A percentile compares a stretch with the other conserved stretches of the same genome.
Conservation (phyloP, 2,113 vertebrate species). For the Pluvianellus socialis region DNA sequence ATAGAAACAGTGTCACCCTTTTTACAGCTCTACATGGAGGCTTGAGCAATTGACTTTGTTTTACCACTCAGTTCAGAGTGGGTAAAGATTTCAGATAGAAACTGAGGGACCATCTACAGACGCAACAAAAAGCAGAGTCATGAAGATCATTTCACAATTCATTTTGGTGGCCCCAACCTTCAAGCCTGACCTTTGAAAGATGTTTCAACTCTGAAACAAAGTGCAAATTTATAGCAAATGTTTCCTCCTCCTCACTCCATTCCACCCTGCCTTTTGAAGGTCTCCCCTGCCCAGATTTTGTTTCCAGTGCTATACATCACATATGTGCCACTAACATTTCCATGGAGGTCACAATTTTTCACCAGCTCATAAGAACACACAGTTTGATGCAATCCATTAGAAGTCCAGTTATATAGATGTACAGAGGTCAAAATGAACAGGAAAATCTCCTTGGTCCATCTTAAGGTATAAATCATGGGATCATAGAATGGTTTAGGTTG, state of each 20-base stretch:
- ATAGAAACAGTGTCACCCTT: background rate
- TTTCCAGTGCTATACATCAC: background rate
- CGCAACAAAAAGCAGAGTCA: background rate
- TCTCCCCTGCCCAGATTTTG: background rate
- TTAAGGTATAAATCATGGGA: background rate
- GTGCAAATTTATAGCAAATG: background rate
- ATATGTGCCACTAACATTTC: background rate
- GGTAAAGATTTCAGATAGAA: background rate
- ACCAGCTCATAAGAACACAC: background rate
- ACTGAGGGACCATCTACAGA: background rate
- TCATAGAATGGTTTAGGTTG: too few species aligned
- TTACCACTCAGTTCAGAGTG: background rate
- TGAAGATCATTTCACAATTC: background rate
- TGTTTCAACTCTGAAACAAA: background rate
- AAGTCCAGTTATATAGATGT: rapidly evolving
- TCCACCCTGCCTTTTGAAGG: background rate
- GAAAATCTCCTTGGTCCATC: background rate
- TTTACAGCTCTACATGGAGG: background rate
- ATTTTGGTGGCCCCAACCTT: background rate
- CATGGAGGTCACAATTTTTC: background rate
- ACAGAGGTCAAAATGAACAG: background rate
- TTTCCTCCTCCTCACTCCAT: background rate
- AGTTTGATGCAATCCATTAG: background rate
- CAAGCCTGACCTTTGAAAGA: background rate
- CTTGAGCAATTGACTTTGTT: background rate